Percentiles rank a stretch among this genome's conserved stretches.
These are phyloP conservation scores for Cettia cetti DNA, from an alignment of 2,113 vertebrate genomes.

Conservation along the genomic window DNA sequence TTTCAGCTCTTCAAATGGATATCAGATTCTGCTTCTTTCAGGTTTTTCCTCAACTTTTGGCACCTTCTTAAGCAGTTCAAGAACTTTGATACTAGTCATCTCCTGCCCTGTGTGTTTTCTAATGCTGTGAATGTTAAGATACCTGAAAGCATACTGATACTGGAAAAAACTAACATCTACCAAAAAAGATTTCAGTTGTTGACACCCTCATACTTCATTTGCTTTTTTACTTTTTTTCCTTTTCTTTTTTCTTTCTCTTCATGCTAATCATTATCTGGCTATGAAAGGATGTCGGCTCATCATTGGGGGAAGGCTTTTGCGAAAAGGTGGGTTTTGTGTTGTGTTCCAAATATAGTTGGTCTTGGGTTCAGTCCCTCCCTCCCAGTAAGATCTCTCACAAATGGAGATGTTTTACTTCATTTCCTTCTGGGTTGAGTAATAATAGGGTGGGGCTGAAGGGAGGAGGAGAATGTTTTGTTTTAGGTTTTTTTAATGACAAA, in stretches of 20 bases:
- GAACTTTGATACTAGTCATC: neutral
- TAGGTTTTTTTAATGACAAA: neutral
- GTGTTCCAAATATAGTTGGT: slow-evolving; percentile 9
- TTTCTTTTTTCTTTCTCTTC: slow-evolving; percentile 59
- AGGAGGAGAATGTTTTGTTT: neutral
- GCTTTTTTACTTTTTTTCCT: slow-evolving; percentile 66
- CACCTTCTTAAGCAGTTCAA: neutral
- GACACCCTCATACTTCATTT: slow-evolving; percentile 52
- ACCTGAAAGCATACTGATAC: neutral
- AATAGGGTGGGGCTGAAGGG: neutral
- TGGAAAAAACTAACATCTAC: neutral
- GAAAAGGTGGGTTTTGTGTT: slow-evolving; percentile 65
- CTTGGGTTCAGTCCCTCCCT: neutral
- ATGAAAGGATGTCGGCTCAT: slow-evolving; percentile 70
- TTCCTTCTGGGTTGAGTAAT: slow-evolving; percentile 15
- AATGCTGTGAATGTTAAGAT: neutral
- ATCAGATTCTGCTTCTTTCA: neutral
- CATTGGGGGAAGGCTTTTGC: slow-evolving; percentile 67
- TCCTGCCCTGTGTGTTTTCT: neutral
- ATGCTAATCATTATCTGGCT: slow-evolving; percentile 67
- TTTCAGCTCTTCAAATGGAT: neutral
- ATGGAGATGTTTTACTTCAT: neutral
- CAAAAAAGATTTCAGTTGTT: neutral
- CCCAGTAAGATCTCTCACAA: neutral
- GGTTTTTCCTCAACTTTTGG: neutral